Conservation (phyloP, 2,113 vertebrate species). For the Xiphophorus couchianus region DNA sequence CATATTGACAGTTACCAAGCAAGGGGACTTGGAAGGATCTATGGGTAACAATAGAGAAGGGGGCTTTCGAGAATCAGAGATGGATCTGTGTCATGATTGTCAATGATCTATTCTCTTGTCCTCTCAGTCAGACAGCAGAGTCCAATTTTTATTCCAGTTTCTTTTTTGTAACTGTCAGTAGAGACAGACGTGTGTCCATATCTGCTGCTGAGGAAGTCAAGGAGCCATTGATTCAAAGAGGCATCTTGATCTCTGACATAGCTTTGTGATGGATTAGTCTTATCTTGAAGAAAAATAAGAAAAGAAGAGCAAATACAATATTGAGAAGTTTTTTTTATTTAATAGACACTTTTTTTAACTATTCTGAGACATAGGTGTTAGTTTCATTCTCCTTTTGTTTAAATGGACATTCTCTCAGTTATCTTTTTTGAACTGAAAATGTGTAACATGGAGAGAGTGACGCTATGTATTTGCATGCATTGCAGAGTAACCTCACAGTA, state of each 20-base stretch:
- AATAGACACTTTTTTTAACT: constrained; percentile 7
- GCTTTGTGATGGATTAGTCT: constrained; percentile 70
- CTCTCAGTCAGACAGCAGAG: constrained; percentile 63
- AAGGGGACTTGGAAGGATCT: constrained; percentile 40
- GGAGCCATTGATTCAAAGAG: constrained; percentile 75
- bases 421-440: constrained; percentile 18
- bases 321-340: constrained; percentile 34
- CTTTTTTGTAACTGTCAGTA: constrained; percentile 72
- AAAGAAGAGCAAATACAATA: constrained; percentile 47
- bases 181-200: constrained; percentile 72
- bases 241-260: constrained; percentile 61
- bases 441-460: constrained; percentile 22
- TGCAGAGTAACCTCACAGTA: constrained; percentile 18
- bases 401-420: constrained; percentile 18
- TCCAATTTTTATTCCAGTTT: constrained; percentile 69
- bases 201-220: constrained; percentile 70
- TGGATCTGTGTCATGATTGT: constrained; percentile 74
- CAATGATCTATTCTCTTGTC: constrained; percentile 71
- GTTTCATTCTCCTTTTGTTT: constrained; percentile 9
- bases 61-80: constrained; percentile 66
- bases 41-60: constrained; percentile 51
- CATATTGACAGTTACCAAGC: constrained; percentile 52
- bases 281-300: constrained; percentile 45
- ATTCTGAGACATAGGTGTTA: neutral
- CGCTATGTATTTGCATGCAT: constrained; percentile 6